These are phyloP conservation scores for Pseudorhiza aurosa DNA, from an alignment of 30 jellyfish, hydroid and myxozoan species.

Conservation along the genomic window DNA sequence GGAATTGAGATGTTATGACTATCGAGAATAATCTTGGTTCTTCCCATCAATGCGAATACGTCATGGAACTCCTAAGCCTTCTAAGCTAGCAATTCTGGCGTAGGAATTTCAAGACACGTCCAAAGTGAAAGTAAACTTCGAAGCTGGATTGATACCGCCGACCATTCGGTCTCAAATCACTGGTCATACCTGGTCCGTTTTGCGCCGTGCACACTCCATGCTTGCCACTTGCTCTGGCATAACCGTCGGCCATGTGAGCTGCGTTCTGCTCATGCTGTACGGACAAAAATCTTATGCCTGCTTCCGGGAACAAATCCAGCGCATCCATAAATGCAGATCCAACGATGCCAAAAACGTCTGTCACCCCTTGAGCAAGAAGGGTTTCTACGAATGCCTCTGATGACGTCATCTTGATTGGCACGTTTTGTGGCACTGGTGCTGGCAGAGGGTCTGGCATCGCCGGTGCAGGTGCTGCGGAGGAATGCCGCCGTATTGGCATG, in stretches of 20 bases:
- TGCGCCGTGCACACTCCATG: conserved; percentile 92
- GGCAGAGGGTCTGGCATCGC: conserved; percentile 45
- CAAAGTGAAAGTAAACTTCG: too few species aligned
- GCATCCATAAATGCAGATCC: conserved; percentile 96
- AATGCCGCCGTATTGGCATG: conserved; percentile 2
- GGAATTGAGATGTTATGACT: too few species aligned
- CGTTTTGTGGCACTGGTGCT: conserved; percentile 47
- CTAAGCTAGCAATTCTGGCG: too few species aligned
- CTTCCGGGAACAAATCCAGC: conserved; percentile 87
- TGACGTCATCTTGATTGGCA: conserved; percentile 81
- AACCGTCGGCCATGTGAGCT: conserved; percentile 94
- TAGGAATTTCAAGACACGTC: too few species aligned
- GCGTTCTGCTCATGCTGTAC: conserved; percentile 95
- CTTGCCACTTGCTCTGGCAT: conserved; percentile 81
- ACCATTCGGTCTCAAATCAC: too few species aligned
- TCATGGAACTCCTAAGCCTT: too few species aligned
- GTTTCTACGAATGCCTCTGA: conserved; percentile 91
- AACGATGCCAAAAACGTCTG: conserved; percentile 85
- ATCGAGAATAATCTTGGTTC: too few species aligned
- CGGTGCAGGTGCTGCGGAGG: conserved; percentile 48
- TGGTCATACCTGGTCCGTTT: conserved; percentile 91
- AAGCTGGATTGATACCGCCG: too few species aligned
- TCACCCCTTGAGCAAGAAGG: conserved; percentile 83
- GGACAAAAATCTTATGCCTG: conserved; percentile 81
- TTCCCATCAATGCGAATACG: too few species aligned